Conservation (phyloP, 2,113 vertebrate species). For the Helogale parvula region DNA sequence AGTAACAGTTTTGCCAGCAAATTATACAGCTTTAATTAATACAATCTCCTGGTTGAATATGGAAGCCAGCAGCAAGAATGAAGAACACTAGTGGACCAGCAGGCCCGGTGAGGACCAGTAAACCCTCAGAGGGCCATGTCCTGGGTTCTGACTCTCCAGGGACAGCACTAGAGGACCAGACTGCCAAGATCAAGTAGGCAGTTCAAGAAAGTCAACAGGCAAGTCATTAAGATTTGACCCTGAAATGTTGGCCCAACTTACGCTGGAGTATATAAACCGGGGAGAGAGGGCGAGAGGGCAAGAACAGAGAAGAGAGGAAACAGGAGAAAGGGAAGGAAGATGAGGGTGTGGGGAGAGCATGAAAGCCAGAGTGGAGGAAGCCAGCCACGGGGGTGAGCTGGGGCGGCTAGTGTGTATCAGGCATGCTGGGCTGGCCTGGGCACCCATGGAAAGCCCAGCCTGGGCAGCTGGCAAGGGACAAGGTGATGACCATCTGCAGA, state of each 20-base stretch:
- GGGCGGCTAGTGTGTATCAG: rapidly evolving
- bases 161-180: rapidly evolving
- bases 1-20: neutral
- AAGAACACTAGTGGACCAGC: neutral
- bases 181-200: neutral
- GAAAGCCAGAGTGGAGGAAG: neutral
- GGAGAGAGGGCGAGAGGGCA: neutral
- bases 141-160: neutral
- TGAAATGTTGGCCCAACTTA: neutral
- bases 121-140: neutral
- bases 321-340: rapidly evolving
- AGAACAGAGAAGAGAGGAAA: neutral
- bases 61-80: neutral
- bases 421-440: rapidly evolving
- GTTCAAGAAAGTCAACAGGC: rapidly evolving
- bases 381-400: rapidly evolving
- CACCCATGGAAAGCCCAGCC: neutral
- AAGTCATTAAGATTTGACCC: neutral
- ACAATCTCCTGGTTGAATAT: neutral
- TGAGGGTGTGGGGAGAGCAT: neutral
- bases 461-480: no score
- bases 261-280: no score
- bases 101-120: neutral
- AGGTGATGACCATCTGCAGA: rapidly evolving
- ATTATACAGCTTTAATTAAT: neutral